Evolutionary conservation across 1,140 invertebrate species (phyloP), one percentile per base, ranked within the genome.

Genomic region (Coelopa frigida): DNA sequence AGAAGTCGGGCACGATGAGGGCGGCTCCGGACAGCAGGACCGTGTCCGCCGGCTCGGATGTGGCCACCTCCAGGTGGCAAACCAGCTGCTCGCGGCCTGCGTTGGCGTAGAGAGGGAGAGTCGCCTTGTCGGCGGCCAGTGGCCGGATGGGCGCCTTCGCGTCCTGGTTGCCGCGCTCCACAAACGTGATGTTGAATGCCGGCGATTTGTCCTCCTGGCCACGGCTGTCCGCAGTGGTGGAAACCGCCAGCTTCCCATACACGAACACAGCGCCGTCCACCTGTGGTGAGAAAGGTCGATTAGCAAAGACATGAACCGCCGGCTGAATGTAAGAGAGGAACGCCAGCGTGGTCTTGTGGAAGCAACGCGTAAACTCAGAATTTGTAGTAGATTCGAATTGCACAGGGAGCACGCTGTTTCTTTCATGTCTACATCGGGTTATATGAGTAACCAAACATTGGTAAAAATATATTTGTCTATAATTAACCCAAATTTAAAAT

Each of bases 1-100:
- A 66, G 49, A 50, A 63, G 40, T 69, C 61, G 5, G 56, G 47
- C 2, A 70, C 60, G 23, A 67, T 61, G 5, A 70, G 38, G 0
- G 67, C 66, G 6, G 59, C 57, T 24, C 67, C 67, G 10, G 67
- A 61, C 11, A 67, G 21, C 5, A 70, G 49, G 21, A 69, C 49
- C 10, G 59, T 53, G 10, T 65, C 56, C 0, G 50, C 8, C 0
- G 51, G 48, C 14, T 54, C 53, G 21, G 42, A n/a, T 11, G 51
- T 53, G 5, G 54, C 44, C 18, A 68, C 39, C 27, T 59, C 48
- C 7, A 69, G 23, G 15, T 62, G 42, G 24, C 66, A 65, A 21
- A 68, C 54, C 0, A 68, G 21, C 5, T 54, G 53, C 37, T 66
- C 59, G 3, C 65, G 41, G 26, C 47, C 51, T n/a, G 52, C 49